Evolutionary conservation across 2,888 invertebrate genomes (phyloP).

Genomic region (Eupeodes luniger): DNA sequence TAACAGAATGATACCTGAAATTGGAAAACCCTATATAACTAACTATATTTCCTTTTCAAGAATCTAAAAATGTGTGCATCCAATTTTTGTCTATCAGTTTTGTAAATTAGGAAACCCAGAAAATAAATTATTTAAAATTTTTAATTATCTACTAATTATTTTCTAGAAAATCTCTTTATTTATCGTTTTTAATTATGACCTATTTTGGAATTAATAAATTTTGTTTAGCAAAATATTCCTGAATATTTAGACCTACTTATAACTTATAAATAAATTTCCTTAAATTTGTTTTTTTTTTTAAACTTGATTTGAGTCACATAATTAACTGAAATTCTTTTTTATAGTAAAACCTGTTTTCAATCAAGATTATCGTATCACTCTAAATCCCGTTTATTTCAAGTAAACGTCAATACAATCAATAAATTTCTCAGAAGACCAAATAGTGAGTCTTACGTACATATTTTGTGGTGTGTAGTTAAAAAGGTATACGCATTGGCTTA

Average conservation of each 20-base stretch:
- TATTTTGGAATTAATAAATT: background rate
- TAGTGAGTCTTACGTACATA: conserved; percentile 29
- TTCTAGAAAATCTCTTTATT: no score
- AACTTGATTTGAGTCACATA: background rate
- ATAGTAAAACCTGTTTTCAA: background rate
- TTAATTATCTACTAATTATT: no score
- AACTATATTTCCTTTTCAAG: no score
- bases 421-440: conserved; percentile 42
- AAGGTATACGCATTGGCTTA: conserved; percentile 26
- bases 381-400: conserved; percentile 17
- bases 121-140: no score
- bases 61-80: no score
- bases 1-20: no score
- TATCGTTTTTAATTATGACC: no score
- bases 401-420: background rate
- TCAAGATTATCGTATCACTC: conserved; percentile 5
- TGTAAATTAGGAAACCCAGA: no score
- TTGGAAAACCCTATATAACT: no score
- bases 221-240: background rate
- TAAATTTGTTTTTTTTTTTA: background rate
- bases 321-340: background rate
- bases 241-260: background rate
- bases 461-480: background rate
- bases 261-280: background rate
- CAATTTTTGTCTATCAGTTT: no score